These are phyloP conservation scores for Nemotelus nigrinus DNA, from an alignment of 2,888 invertebrate genomes.

Conservation along the genomic window DNA sequence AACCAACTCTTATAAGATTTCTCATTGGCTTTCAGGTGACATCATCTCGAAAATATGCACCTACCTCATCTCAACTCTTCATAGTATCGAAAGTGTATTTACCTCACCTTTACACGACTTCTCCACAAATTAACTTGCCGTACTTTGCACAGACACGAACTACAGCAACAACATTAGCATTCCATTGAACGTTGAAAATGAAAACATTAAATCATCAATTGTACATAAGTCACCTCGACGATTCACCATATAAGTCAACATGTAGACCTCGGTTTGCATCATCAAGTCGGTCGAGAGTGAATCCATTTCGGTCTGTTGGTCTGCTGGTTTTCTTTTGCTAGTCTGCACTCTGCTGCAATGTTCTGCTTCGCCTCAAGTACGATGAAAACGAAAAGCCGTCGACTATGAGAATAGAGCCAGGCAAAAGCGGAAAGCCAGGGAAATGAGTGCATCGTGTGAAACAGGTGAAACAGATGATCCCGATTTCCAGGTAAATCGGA, in stretches of 20 bases:
- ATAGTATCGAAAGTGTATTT: too few relatives aligned
- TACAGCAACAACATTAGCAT: background rate
- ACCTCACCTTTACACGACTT: too few relatives aligned
- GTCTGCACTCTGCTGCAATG: background rate
- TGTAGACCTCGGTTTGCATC: slow-evolving; percentile 28
- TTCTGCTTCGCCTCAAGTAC: too few relatives aligned
- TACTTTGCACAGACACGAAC: too few relatives aligned
- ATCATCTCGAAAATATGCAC: too few relatives aligned
- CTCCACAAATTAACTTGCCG: too few relatives aligned
- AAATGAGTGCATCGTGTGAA: background rate
- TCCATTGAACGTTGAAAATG: slow-evolving; percentile 21
- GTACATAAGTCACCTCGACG: slow-evolving; percentile 33
- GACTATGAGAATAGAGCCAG: background rate
- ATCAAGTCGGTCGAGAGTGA: background rate
- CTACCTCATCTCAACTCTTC: too few relatives aligned
- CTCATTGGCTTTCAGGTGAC: too few relatives aligned
- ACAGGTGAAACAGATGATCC: slow-evolving; percentile 39
- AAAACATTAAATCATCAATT: slow-evolving; percentile 35
- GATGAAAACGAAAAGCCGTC: too few relatives aligned
- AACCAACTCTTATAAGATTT: too few relatives aligned
- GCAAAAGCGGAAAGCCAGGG: background rate
- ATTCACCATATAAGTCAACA: slow-evolving; percentile 26
- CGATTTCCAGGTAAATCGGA: slow-evolving; percentile 39
- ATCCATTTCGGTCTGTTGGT: slow-evolving; percentile 17
- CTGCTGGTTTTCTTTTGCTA: background rate